Evolutionary conservation across 2,113 vertebrate species (phyloP).

Genomic region (Lutjanus erythropterus): DNA sequence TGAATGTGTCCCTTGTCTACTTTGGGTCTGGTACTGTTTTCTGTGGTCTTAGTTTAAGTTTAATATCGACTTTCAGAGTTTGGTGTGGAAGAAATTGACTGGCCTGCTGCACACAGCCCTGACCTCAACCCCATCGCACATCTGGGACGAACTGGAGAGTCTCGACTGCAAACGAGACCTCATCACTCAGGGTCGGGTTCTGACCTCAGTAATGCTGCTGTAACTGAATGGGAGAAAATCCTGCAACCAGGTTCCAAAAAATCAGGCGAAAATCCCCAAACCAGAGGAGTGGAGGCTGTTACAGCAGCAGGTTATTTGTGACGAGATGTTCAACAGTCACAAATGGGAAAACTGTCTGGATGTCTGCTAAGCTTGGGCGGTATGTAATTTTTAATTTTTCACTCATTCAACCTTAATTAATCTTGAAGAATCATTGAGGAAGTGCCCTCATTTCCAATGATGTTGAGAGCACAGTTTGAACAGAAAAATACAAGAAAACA

Average conservation of each 20-base stretch:
- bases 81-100: background rate
- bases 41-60: too few relatives aligned
- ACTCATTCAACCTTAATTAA: too few relatives aligned
- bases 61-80: background rate
- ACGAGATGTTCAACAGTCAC: background rate
- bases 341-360: background rate
- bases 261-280: background rate
- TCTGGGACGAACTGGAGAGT: background rate
- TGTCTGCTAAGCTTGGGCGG: too few relatives aligned
- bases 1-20: too few relatives aligned
- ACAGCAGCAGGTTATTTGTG: background rate
- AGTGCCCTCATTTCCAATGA: too few relatives aligned
- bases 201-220: background rate
- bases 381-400: too few relatives aligned
- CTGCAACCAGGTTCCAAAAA: background rate
- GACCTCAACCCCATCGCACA: background rate
- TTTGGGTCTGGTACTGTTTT: too few relatives aligned
- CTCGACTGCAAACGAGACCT: background rate
- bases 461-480: too few relatives aligned
- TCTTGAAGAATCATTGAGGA: too few relatives aligned
- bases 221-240: slow-evolving; percentile 13
- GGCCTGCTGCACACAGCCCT: background rate
- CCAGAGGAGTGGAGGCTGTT: slow-evolving; percentile 1
- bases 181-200: background rate
- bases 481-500: too few relatives aligned